These are phyloP conservation scores for Smittia aterrima DNA, from an alignment of 2,888 invertebrate species.

Conservation along the genomic window DNA sequence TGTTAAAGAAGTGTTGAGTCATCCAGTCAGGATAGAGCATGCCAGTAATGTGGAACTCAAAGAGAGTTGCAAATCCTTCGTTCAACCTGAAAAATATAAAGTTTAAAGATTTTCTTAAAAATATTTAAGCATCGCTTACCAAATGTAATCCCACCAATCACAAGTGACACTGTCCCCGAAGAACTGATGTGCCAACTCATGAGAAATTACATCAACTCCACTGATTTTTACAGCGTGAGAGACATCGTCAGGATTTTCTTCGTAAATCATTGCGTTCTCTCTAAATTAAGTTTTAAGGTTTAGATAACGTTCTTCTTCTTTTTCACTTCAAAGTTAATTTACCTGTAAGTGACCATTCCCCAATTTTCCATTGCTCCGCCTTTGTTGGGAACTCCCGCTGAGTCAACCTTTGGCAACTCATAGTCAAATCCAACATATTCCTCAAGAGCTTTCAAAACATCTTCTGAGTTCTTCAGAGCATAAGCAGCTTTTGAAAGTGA, in stretches of 20 bases:
- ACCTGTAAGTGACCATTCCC: not conserved
- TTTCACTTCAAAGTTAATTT: no score
- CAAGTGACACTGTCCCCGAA: conserved; percentile 35
- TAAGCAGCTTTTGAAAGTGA: not conserved
- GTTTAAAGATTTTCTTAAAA: no score
- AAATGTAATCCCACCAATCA: conserved; percentile 30
- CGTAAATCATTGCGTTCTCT: conserved; percentile 26
- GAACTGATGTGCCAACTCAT: conserved; percentile 38
- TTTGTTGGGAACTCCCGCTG: conserved; percentile 4
- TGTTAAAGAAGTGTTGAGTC: not conserved
- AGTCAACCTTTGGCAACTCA: conserved; percentile 16
- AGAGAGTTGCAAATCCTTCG: conserved; percentile 34
- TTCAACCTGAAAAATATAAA: conserved; percentile 4
- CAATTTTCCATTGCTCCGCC: conserved; percentile 24
- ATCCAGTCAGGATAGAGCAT: not conserved
- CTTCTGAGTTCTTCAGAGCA: not conserved
- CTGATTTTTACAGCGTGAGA: not conserved
- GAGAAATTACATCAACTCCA: conserved; percentile 24
- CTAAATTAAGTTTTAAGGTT: no score
- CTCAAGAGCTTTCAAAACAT: conserved; percentile 11
- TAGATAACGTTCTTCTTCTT: no score
- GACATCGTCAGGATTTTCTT: conserved; percentile 4
- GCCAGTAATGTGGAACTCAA: not conserved
- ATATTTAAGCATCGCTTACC: not conserved
- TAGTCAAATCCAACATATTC: not conserved